Conservation (phyloP, 1,140 invertebrate species). For the Paralvinella palmiformis region DNA sequence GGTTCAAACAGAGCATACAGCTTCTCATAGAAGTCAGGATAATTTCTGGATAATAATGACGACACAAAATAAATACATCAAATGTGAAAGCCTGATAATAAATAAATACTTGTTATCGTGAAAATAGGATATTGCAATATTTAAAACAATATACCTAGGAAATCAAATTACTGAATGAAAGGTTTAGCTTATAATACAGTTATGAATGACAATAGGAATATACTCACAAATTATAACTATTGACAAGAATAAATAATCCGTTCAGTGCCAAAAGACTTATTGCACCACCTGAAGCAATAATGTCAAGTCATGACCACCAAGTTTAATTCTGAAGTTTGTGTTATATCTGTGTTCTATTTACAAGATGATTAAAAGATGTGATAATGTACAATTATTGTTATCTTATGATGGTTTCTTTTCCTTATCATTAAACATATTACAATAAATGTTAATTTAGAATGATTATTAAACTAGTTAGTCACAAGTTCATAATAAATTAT, state of each 20-base stretch:
- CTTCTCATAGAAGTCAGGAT: conserved; percentile 90
- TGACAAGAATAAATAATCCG: conserved; percentile 83
- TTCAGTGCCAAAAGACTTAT: conserved; percentile 85
- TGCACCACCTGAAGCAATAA: conserved; percentile 64
- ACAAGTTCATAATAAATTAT: too few species aligned
- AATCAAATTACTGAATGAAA: too few species aligned
- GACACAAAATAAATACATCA: conserved; percentile 10
- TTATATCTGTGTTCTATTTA: too few species aligned
- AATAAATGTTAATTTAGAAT: too few species aligned
- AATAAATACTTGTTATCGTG: neutral
- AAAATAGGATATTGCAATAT: neutral
- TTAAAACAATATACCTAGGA: neutral
- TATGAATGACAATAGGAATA: neutral
- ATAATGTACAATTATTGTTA: too few species aligned
- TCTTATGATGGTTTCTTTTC: too few species aligned
- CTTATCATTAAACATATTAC: too few species aligned
- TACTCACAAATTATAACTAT: conserved; percentile 77
- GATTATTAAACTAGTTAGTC: too few species aligned
- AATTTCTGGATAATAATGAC: conserved; percentile 59
- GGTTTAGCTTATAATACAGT: neutral
- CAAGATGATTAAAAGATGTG: too few species aligned
- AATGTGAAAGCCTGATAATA: neutral
- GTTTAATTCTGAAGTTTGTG: too few species aligned
- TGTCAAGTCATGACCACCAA: too few species aligned
- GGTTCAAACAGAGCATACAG: conserved; percentile 87